Evolutionary conservation across 2,888 invertebrate species (phyloP).

Genomic region (Tetragonula carbonaria): DNA sequence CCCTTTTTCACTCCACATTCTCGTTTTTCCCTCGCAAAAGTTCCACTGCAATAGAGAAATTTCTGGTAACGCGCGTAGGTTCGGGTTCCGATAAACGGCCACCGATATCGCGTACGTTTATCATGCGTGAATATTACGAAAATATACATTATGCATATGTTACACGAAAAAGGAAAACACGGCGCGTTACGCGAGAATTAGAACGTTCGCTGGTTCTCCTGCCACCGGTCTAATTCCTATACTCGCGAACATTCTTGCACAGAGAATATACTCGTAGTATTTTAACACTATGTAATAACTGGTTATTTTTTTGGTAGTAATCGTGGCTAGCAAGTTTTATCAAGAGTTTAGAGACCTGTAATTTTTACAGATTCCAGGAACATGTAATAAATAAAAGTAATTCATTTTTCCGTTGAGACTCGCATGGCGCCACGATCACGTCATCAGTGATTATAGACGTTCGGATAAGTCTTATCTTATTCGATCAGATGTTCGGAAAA

Average conservation of each 20-base stretch:
- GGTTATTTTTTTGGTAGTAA: no score
- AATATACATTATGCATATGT: slow-evolving; percentile 21
- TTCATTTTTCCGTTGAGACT: no score
- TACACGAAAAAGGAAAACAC: slow-evolving; percentile 1
- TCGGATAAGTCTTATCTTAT: no score
- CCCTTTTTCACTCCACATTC: not conserved
- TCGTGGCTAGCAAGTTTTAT: no score
- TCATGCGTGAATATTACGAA: slow-evolving; percentile 32
- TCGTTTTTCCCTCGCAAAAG: no score
- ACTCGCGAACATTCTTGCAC: not conserved
- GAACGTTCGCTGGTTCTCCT: slow-evolving; percentile 1
- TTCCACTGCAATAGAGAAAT: slow-evolving; percentile 3
- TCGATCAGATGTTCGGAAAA: not conserved
- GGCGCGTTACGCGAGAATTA: not conserved
- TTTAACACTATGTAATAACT: no score
- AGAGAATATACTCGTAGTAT: not conserved
- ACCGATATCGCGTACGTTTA: slow-evolving; percentile 25
- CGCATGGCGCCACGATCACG: no score
- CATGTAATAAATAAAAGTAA: no score
- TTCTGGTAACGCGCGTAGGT: slow-evolving; percentile 11
- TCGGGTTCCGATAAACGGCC: slow-evolving; percentile 11
- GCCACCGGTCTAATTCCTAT: not conserved
- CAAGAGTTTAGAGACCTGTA: no score
- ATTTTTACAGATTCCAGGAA: no score
- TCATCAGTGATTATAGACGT: no score